Evolutionary conservation across 2,113 vertebrate species (phyloP).

Genomic region (Phaethon lepturus): DNA sequence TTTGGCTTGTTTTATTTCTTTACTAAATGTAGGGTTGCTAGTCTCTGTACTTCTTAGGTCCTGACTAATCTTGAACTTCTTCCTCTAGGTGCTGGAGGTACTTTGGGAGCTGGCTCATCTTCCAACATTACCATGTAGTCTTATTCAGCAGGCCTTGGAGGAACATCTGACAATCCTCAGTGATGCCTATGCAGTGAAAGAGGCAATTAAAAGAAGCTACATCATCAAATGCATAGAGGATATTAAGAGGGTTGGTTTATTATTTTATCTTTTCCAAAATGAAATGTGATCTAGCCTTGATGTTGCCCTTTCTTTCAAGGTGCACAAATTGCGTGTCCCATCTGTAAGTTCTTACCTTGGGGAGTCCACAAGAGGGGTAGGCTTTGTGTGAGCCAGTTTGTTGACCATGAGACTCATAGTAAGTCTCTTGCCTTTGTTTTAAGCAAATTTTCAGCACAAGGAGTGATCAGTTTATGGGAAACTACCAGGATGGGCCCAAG

Average conservation of each 20-base stretch:
- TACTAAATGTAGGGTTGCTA: not conserved
- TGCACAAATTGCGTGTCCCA: constrained; percentile 12
- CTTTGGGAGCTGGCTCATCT: constrained; percentile 98
- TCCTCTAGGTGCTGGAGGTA: constrained; percentile 91
- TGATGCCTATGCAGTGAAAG: constrained; percentile 97
- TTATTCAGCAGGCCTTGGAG: constrained; percentile 95
- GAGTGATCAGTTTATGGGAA: constrained; percentile 78
- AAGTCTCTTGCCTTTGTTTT: constrained; percentile 74
- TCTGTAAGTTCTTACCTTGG: constrained; percentile 64
- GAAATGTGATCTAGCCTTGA: not conserved
- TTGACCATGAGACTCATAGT: constrained; percentile 65
- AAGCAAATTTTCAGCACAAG: constrained; percentile 79
- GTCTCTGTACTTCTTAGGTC: not conserved
- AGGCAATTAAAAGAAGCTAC: constrained; percentile 93
- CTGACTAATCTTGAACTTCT: not conserved
- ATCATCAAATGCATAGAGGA: constrained; percentile 99
- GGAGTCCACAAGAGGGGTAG: constrained; percentile 41
- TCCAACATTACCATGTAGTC: constrained; percentile 88
- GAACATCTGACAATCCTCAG: constrained; percentile 97
- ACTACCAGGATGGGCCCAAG: constrained; percentile 79
- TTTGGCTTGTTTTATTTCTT: not conserved
- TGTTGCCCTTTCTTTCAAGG: constrained; percentile 41
- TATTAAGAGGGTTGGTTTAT: constrained; percentile 92
- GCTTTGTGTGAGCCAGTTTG: constrained; percentile 54
- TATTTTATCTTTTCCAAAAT: constrained; percentile 29